A percentile compares a stretch with the other conserved stretches of the same genome.
Evolutionary conservation across 2,113 vertebrate species (phyloP).

Genomic region (Maccullochella peelii): DNA sequence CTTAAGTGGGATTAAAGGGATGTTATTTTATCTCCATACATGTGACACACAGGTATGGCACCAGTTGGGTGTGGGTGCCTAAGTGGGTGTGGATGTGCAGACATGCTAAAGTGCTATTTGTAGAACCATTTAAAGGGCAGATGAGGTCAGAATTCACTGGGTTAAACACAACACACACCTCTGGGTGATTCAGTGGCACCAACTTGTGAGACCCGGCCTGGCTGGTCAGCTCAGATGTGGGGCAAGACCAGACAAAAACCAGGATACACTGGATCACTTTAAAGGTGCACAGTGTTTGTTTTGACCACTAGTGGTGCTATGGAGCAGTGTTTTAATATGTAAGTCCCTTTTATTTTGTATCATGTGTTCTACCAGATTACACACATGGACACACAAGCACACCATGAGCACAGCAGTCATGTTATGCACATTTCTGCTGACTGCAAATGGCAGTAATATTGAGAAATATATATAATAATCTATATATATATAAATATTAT

Average conservation of each 20-base stretch:
- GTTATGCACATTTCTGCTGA: not conserved
- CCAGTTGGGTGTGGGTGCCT: slow-evolving; percentile 25
- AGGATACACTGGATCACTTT: slow-evolving; percentile 28
- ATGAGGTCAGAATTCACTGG: slow-evolving; percentile 65
- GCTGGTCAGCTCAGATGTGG: slow-evolving; percentile 29
- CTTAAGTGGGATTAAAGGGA: not conserved
- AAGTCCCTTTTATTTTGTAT: not conserved
- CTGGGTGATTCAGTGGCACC: slow-evolving; percentile 51
- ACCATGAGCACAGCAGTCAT: not conserved
- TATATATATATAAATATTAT: no score
- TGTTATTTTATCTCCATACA: not conserved
- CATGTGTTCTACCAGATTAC: not conserved
- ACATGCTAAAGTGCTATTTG: slow-evolving; percentile 59
- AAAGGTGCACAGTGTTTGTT: not conserved
- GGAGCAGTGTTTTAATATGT: not conserved
- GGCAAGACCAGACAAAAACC: slow-evolving; percentile 25
- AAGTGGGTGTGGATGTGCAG: slow-evolving; percentile 30
- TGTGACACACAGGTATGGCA: slow-evolving; percentile 63
- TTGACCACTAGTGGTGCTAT: not conserved
- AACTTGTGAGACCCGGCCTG: slow-evolving; percentile 38
- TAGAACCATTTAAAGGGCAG: slow-evolving; percentile 55
- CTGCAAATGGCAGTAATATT: not conserved
- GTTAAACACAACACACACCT: slow-evolving; percentile 49
- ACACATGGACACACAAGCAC: not conserved
- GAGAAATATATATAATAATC: not conserved